A percentile compares a stretch with the other conserved stretches of the same genome.
Evolutionary conservation across 2,113 vertebrate species (phyloP).

Genomic region (Siniperca chuatsi): DNA sequence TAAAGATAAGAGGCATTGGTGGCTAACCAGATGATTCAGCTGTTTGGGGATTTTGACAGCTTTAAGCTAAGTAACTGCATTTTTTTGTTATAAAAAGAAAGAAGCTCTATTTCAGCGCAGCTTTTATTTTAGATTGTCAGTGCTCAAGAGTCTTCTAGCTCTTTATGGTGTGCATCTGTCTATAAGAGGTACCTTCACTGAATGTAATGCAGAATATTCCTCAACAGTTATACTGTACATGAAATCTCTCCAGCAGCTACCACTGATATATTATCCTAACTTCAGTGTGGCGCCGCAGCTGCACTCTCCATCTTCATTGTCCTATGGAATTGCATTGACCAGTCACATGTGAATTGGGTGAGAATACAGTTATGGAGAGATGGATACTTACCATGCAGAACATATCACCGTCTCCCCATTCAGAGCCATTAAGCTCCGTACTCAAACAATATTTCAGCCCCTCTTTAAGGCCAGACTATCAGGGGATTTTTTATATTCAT

Average conservation of each 20-base stretch:
- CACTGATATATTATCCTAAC: conserved; percentile 50
- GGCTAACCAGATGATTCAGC: neutral
- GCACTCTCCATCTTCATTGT: conserved; percentile 65
- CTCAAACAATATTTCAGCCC: conserved; percentile 56
- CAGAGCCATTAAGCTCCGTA: conserved; percentile 50
- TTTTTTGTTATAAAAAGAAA: neutral
- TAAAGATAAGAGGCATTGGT: neutral
- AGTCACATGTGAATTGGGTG: conserved; percentile 55
- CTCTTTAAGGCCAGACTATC: conserved; percentile 49
- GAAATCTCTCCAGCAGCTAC: conserved; percentile 19
- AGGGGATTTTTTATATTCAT: conserved; percentile 50
- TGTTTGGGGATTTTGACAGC: conserved; percentile 2
- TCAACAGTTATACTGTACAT: conserved; percentile 3
- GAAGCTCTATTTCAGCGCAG: neutral
- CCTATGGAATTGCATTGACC: conserved; percentile 60
- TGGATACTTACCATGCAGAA: conserved; percentile 67
- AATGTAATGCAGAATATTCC: conserved; percentile 37
- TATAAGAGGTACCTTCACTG: neutral
- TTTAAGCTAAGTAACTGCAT: neutral
- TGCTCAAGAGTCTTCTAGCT: neutral
- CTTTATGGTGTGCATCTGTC: neutral
- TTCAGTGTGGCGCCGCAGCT: conserved; percentile 32
- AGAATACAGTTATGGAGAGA: conserved; percentile 51
- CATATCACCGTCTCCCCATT: conserved; percentile 44
- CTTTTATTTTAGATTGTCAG: neutral